phyloP scores from a whole-genome alignment of 2,888 invertebrate species.

The Eledona agricola region DNA sequence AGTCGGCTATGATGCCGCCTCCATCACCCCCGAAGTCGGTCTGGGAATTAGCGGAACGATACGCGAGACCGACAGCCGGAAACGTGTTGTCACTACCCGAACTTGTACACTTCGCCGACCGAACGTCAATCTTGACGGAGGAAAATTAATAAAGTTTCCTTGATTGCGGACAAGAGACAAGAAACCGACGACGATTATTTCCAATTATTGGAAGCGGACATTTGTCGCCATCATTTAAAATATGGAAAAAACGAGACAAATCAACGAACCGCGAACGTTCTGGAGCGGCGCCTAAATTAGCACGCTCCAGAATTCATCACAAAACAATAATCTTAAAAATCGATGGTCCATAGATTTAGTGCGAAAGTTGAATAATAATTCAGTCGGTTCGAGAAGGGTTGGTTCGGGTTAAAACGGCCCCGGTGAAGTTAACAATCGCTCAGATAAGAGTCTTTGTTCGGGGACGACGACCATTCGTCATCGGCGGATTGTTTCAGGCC shows the following conservation, averaged over 20 bases:
- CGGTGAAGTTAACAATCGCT: slow-evolving; percentile 56
- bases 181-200: slow-evolving; percentile 24
- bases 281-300: slow-evolving; percentile 31
- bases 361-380: slow-evolving; percentile 51
- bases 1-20: slow-evolving; percentile 52
- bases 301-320: slow-evolving; percentile 46
- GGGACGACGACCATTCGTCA: slow-evolving; percentile 60
- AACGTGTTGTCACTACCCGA: slow-evolving; percentile 36
- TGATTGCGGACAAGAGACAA: slow-evolving; percentile 31
- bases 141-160: slow-evolving; percentile 38
- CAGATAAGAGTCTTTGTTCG: slow-evolving; percentile 60
- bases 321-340: slow-evolving; percentile 55
- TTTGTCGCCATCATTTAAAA: too few species aligned
- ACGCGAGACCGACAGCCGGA: slow-evolving; percentile 38
- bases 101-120: slow-evolving; percentile 29
- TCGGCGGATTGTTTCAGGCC: slow-evolving; percentile 54
- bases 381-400: slow-evolving; percentile 28
- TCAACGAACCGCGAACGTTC: slow-evolving; percentile 13
- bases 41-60: slow-evolving; percentile 36
- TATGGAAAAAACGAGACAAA: too few species aligned
- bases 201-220: slow-evolving; percentile 6
- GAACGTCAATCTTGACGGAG: slow-evolving; percentile 31
- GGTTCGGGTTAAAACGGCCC: slow-evolving; percentile 28
- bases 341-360: slow-evolving; percentile 50
- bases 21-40: slow-evolving; percentile 39